Evolutionary conservation across 1,140 invertebrate species (phyloP), one percentile per base, ranked within the genome.

Genomic region (Heliothis subflexa): DNA sequence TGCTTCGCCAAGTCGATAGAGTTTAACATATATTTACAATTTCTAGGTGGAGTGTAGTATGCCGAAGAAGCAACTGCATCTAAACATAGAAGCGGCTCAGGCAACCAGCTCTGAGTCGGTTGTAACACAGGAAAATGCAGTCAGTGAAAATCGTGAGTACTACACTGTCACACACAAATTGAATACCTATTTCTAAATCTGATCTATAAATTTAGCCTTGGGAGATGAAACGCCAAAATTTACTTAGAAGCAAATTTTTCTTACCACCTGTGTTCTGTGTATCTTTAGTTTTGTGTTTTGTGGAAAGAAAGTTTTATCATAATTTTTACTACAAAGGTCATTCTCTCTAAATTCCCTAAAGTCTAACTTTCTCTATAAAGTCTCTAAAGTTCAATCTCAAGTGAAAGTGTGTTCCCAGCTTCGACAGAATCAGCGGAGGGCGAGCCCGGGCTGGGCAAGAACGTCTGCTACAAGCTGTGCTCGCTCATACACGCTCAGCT

Each of bases 401-500:
- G 0, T 14, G 1, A 52, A 18, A 47, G 16, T 78, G 12, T 62
- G 11, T 33, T 18, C 4, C 9, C 83, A 80, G 79, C 80, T 13
- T 77, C 76, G 10, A 40, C 80, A 0, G 88, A 89, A 1, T 33
- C 83, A 2, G 68, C 78, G 1, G 92, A 93, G 7, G 84, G 66
- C 12, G 89, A 92, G 12, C 47, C 9, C 3, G 85, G 74, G 77
- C 88, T 81, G 49, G 88, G 82, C 88, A 95, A 79, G 90, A 96
- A 95, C 87, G 96, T 97, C 12, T 97, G 97, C 88, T 96, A 96
- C 54, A 96, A 97, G 81, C 95, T 98, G 21, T 97, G 97, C 89
- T 96, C 96, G 2, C 93, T 97, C 28, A 96, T 98, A 71, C 97
- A 97, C 85, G 95, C 96, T 16, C 97, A 97, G 86, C 94, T 98